These are phyloP conservation scores for Ailuropoda melanoleuca DNA, from an alignment of 2,113 vertebrate species.

Conservation along the genomic window DNA sequence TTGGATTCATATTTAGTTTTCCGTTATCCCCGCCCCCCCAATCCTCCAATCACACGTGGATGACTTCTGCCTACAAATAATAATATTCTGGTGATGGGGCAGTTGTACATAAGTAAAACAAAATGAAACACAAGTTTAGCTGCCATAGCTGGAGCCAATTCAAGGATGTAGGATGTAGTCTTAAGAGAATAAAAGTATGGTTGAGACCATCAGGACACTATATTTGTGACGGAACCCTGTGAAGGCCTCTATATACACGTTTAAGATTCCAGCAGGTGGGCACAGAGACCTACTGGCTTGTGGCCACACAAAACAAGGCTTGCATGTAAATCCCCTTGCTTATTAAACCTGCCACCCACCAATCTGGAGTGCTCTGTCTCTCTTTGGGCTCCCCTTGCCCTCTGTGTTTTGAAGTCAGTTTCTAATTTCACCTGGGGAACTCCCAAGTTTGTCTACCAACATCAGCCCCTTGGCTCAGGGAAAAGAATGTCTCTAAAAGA, in stretches of 20 bases:
- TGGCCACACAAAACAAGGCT: not conserved
- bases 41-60: not conserved
- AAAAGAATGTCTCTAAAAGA: not conserved
- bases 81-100: not conserved
- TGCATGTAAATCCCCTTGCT: not conserved
- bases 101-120: not conserved
- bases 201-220: not conserved
- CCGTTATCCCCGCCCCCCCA: not conserved
- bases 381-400: not conserved
- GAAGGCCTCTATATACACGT: not conserved
- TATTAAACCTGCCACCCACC: not conserved
- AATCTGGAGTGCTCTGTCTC: not conserved
- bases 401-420: not conserved
- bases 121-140: not conserved
- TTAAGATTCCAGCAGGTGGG: too few species aligned
- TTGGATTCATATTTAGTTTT: not conserved
- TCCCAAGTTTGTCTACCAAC: not conserved
- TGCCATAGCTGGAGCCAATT: not conserved
- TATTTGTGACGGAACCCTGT: not conserved
- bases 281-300: not conserved
- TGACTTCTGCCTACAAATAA: not conserved
- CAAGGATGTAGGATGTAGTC: too few species aligned
- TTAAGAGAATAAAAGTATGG: not conserved
- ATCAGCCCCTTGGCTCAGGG: not conserved
- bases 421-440: not conserved